Conservation (phyloP, 2,113 vertebrate species). For the Dromiciops gliroides region DNA sequence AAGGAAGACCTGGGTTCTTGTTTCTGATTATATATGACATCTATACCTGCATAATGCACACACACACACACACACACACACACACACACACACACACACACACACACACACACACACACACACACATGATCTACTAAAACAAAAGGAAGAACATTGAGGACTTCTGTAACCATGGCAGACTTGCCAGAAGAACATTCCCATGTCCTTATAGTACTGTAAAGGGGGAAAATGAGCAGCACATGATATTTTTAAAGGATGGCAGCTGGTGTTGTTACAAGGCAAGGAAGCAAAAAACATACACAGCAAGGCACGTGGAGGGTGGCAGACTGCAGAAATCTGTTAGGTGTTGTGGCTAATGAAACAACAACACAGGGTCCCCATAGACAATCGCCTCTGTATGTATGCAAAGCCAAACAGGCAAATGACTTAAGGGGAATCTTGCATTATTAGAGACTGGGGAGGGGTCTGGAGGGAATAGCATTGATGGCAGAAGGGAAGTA, state of each 20-base stretch:
- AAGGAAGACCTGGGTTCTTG: neutral
- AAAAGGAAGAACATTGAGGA: neutral
- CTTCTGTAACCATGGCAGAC: neutral
- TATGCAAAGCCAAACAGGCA: neutral
- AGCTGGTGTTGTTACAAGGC: neutral
- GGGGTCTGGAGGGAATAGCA: neutral
- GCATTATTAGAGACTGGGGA: neutral
- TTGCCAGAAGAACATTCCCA: conserved; percentile 17
- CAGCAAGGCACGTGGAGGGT: neutral
- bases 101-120: neutral
- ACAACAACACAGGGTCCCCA: neutral
- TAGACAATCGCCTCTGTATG: neutral
- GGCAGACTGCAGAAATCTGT: neutral
- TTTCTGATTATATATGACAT: neutral
- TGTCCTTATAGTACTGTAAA: neutral
- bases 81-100: neutral
- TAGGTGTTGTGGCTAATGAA: neutral
- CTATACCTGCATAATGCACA: neutral
- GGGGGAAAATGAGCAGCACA: neutral
- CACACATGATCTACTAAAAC: neutral
- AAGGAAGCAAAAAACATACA: neutral
- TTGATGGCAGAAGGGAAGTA: neutral
- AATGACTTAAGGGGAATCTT: neutral
- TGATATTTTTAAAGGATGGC: neutral
- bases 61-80: neutral